phyloP scores from a whole-genome alignment of 2,113 vertebrate genomes.

The Muntiacus muntjak region DNA sequence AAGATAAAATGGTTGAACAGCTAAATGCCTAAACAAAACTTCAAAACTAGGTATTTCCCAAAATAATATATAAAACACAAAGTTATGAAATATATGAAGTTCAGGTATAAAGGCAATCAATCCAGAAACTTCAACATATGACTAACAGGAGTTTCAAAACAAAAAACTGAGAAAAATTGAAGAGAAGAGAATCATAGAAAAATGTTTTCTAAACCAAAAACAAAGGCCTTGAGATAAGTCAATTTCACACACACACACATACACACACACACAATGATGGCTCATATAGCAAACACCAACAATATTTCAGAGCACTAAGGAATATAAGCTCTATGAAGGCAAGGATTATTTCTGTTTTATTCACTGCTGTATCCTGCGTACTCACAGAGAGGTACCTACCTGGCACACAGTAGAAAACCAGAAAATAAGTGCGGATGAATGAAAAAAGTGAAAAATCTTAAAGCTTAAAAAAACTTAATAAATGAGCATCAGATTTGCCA shows the following conservation, averaged over 20 bases:
- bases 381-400: background rate
- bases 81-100: background rate
- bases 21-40: background rate
- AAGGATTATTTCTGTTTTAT: background rate
- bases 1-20: background rate
- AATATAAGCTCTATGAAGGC: background rate
- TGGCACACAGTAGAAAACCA: background rate
- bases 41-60: background rate
- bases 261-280: background rate
- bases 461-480: background rate
- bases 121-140: background rate
- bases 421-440: background rate
- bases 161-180: background rate
- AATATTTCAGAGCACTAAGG: background rate
- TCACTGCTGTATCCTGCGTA: background rate
- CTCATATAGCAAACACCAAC: background rate
- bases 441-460: background rate
- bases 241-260: background rate
- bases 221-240: background rate
- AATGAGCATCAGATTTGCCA: background rate
- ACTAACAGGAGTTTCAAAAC: background rate
- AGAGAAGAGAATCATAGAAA: background rate
- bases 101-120: background rate
- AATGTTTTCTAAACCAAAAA: constrained; percentile 30
- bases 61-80: background rate